Percentiles rank a stretch among this genome's conserved stretches.
phyloP scores from a whole-genome alignment of 2,797 vertebrate species.

The Orientallactaga sibirica region DNA sequence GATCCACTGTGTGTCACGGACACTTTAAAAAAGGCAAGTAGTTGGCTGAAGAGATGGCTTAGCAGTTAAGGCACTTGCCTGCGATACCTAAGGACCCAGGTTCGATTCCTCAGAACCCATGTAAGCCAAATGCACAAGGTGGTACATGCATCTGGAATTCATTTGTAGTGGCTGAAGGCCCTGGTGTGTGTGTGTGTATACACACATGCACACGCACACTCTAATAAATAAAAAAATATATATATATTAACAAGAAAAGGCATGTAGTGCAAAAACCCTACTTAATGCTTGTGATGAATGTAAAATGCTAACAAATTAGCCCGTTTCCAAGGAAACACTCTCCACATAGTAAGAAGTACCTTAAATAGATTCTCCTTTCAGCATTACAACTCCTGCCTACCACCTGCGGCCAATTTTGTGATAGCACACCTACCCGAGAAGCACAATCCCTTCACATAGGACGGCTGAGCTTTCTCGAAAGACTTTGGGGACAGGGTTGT shows the following conservation, averaged over 20 bases:
- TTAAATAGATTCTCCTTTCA: neutral
- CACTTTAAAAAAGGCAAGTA: too few relatives aligned
- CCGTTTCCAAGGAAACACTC: constrained; percentile 32
- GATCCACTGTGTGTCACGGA: neutral
- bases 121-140: too few relatives aligned
- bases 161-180: too few relatives aligned
- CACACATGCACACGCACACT: too few relatives aligned
- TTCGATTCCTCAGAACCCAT: too few relatives aligned
- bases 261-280: neutral
- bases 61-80: too few relatives aligned
- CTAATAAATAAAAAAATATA: too few relatives aligned
- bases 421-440: neutral
- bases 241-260: neutral
- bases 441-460: neutral
- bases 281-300: neutral
- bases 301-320: neutral
- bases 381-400: neutral
- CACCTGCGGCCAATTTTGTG: neutral
- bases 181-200: too few relatives aligned
- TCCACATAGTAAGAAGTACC: neutral
- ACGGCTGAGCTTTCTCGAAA: neutral
- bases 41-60: too few relatives aligned
- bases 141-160: too few relatives aligned
- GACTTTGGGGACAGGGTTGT: neutral
- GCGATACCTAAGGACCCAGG: too few relatives aligned